These are phyloP conservation scores for Lipophrys pholis DNA, from an alignment of 2,113 vertebrate species.

Conservation along the genomic window DNA sequence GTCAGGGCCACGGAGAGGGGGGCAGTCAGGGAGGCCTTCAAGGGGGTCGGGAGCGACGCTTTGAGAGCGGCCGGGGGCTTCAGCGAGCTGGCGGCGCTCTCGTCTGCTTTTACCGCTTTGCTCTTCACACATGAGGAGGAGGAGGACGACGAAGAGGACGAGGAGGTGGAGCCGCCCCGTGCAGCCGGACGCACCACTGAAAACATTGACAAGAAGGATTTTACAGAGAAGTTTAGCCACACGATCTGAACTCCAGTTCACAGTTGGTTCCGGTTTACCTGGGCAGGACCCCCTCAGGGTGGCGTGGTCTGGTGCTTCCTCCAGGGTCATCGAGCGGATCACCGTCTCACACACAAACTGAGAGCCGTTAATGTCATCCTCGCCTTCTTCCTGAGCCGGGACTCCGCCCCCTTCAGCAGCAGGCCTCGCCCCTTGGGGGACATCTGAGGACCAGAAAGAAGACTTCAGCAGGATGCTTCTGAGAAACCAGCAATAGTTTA, in stretches of 20 bases:
- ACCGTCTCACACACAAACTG: conserved; percentile 97
- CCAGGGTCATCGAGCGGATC: conserved; percentile 91
- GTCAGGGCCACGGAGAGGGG: conserved; percentile 23
- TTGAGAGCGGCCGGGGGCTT: conserved; percentile 43
- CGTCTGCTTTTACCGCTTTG: conserved; percentile 40
- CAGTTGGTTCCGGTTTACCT: conserved; percentile 14
- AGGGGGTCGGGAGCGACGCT: conserved; percentile 29
- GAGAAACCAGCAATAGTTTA: neutral
- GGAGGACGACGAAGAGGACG: no score
- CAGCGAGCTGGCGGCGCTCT: conserved; percentile 27
- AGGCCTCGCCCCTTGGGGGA: conserved; percentile 33
- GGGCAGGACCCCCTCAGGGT: conserved; percentile 80
- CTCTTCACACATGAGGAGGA: conserved; percentile 60
- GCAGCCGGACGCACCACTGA: conserved; percentile 69
- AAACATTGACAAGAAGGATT: conserved; percentile 25
- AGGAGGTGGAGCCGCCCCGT: conserved; percentile 53
- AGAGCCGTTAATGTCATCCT: conserved; percentile 92
- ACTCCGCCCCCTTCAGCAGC: conserved; percentile 72
- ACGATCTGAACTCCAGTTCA: neutral
- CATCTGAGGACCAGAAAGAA: conserved; percentile 55
- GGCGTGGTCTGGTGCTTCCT: conserved; percentile 89
- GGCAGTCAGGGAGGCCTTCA: conserved; percentile 54
- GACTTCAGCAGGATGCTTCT: neutral
- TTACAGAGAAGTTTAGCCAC: neutral
- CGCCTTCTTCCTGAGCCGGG: conserved; percentile 87